Base-by-base conservation (phyloP, 2,797 vertebrate genomes). In the Pelodytes ibericus region DNA sequence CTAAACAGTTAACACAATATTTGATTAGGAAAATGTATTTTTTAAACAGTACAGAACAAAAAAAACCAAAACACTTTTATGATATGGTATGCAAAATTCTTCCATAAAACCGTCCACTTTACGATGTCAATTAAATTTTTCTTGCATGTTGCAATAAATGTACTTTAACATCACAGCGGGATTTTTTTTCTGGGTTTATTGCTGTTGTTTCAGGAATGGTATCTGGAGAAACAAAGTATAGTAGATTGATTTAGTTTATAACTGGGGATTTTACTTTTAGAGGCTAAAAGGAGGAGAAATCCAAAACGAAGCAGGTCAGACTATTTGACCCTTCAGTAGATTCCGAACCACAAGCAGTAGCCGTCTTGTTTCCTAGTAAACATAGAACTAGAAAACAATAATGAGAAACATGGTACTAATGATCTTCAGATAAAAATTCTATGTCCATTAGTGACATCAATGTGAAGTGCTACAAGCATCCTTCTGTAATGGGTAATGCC, bases 101-200 rank as follows among this genome's bases (percentile, higher is more conserved):
- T 62, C 24, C 57, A 67, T 79, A 78, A 78, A 78, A 64, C 56
- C 36, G 25, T 72, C 41, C 47, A 25, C 57, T 79, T 79, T 68
- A 79, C 25, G 51, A 56, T 53, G n/a, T 65, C 60, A 72, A 72
- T 79, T 79, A 79, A 4, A 62, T 73, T 72, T 66, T 68, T 68
- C 30, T 72, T 78, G 62, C 69, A 79, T 62, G 57, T 73, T 72
- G 71, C 63, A 72, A 61, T 78, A 78, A 78, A 72, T 68, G 70
- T 73, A 57, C 41, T 72, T 71, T 66, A 61, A 39, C 57, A 73
- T 77, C 64, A 62, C 70, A 72, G 70, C 44, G 22, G 30, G 61
- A 22, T 58, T 72, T 60, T 78, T 59, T 51, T 78, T 57, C 16
- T 58, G 56, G 67, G 20, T 77, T 77, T 66, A 77, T 64, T 60